Evolutionary conservation across 2,113 vertebrate species (phyloP).

Genomic region (Podilymbus podiceps): DNA sequence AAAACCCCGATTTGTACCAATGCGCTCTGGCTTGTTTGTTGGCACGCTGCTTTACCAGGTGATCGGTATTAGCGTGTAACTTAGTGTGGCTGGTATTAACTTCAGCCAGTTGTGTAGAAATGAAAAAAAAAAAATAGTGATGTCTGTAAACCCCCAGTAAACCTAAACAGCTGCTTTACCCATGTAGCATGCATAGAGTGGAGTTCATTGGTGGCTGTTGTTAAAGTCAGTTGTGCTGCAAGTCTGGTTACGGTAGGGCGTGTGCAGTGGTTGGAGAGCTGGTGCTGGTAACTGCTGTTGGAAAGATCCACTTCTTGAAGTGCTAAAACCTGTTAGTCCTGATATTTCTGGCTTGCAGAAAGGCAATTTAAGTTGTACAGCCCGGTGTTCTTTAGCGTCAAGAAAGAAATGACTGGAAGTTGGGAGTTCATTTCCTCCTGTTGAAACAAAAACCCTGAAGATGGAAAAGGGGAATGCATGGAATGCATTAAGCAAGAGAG

Average conservation of each 20-base stretch:
- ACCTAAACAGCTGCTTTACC: not conserved
- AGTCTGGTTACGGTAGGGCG: too few species aligned
- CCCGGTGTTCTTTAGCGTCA: rapidly evolving
- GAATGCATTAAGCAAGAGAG: not conserved
- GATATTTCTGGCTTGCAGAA: not conserved
- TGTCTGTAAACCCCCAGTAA: not conserved
- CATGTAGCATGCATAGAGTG: rapidly evolving
- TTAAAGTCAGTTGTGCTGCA: not conserved
- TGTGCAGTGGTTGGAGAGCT: not conserved
- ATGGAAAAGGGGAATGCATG: not conserved
- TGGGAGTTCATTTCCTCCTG: not conserved
- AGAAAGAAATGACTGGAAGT: not conserved
- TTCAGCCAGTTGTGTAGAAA: not conserved
- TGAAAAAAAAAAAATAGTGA: not conserved
- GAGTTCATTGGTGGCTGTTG: rapidly evolving
- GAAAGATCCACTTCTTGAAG: not conserved
- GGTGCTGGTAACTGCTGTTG: not conserved
- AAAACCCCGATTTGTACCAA: not conserved
- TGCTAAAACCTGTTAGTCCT: not conserved
- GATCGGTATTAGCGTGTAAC: not conserved
- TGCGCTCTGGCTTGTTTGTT: not conserved
- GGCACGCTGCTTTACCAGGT: not conserved
- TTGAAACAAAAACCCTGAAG: not conserved
- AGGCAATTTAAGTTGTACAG: not conserved
- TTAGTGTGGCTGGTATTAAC: not conserved